Conservation (phyloP, 2,888 invertebrate genomes). For the Metallyticus violacea region DNA sequence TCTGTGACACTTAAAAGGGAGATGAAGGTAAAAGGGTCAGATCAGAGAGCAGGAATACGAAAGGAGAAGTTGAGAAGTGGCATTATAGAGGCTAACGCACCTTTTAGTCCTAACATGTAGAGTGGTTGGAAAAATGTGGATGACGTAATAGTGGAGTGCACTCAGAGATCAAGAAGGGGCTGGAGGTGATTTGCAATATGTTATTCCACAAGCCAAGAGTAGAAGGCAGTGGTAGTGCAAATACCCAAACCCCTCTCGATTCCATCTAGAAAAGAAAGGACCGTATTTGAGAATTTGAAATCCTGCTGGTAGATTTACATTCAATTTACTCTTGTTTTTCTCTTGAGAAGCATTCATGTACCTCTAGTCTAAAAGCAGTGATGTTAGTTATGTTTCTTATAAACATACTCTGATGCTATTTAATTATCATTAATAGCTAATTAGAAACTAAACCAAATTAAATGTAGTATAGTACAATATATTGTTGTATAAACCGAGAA, state of each 20-base stretch:
- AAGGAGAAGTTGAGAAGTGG: too few species aligned
- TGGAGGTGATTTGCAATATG: background rate
- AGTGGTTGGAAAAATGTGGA: background rate
- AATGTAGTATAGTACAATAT: too few species aligned
- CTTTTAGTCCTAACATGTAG: background rate
- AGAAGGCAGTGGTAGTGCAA: background rate
- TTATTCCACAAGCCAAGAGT: background rate
- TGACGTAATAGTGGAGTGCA: background rate
- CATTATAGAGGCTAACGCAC: background rate
- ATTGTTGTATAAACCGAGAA: too few species aligned
- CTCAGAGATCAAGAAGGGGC: background rate
- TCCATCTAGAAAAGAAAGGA: background rate
- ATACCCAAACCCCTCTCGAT: background rate
- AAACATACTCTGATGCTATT: too few species aligned
- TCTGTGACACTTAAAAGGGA: background rate
- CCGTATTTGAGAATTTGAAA: background rate
- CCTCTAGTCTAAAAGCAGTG: background rate
- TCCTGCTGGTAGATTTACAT: background rate
- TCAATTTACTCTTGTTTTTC: background rate
- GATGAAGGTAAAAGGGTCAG: background rate
- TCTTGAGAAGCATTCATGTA: background rate
- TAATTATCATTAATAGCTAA: too few species aligned
- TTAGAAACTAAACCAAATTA: too few species aligned
- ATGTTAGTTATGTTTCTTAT: too few species aligned
- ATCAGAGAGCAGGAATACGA: background rate